Evolutionary conservation across 2,888 invertebrate genomes (phyloP), one percentile per base, ranked within the genome.

Genomic region (Eubasilissa splendida): DNA sequence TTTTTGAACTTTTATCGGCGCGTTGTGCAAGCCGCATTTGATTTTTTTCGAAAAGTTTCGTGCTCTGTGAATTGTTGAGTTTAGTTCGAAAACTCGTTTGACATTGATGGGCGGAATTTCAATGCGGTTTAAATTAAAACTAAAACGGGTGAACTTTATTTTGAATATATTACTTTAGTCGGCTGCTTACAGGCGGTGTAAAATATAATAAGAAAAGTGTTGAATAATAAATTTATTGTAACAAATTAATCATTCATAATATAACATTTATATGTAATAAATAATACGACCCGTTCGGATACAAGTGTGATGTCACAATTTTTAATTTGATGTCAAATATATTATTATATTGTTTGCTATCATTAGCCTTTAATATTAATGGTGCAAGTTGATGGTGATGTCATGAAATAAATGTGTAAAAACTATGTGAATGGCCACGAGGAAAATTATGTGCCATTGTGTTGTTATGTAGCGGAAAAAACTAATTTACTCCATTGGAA

Each of bases 71-170:
- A 76, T 53, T 52, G 14, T 63, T 65, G 71, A 14, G 70, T 66
- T 76, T 14, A 54, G 54, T 76, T 76, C 54, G 54, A 65, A 76
- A 63, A 76, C 66, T 76, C 54, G 76, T 76, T 76, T 76, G 65
- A 76, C 76, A 65, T 60, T 53, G 54, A 65, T 14, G 75, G 56
- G 22, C 11, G 71, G 71, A 73, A 73, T 73, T 56, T 73, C 54
- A 73, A 73, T 31, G 14, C 52, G 54, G 71, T 71, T 54, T 71
- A 2, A 42, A 42, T 42, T 42, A 42, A 42, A 42, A 42, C 42
- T 42, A 22, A 53, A 71, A 71, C 68, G n/a, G 56, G 71, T 73
- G 71, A 73, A 73, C 54, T 56, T 31, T 56, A 56, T 73, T 73
- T 73, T 22, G 56, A 73, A 42, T 42, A 42, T 42, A 7, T 42